These are phyloP conservation scores for Pseudochromis fuscus DNA, from an alignment of 2,797 vertebrate genomes.

Conservation along the genomic window DNA sequence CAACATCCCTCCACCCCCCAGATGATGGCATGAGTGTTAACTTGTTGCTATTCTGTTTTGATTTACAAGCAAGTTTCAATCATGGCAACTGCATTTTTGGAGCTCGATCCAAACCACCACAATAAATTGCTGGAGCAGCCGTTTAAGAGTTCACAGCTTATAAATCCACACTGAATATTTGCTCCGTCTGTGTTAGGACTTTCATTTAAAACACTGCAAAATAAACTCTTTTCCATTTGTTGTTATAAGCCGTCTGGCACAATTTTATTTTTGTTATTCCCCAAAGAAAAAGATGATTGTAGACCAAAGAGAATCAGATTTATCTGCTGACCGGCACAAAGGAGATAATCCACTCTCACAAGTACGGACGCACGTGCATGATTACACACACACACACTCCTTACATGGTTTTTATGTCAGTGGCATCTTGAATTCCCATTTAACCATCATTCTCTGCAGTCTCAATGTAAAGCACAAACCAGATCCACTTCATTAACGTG, in stretches of 20 bases:
- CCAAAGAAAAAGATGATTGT: neutral
- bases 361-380: no score
- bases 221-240: neutral
- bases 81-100: no score
- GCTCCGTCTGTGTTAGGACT: no score
- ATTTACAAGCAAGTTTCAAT: no score
- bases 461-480: neutral
- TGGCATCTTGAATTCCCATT: neutral
- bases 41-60: no score
- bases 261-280: neutral
- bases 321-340: constrained; percentile 25
- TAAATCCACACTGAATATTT: no score
- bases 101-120: no score
- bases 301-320: neutral
- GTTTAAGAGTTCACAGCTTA: no score
- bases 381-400: neutral
- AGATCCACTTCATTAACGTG: no score
- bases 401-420: neutral
- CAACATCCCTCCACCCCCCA: constrained; percentile 2
- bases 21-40: neutral
- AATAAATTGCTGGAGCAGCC: no score
- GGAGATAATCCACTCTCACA: constrained; percentile 2
- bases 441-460: neutral
- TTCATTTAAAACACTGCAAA: no score
- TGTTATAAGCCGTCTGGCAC: neutral